Evolutionary conservation across 35 echinoderm and acorn worm genomes (phyloP).

Genomic region (Anneissia japonica): DNA sequence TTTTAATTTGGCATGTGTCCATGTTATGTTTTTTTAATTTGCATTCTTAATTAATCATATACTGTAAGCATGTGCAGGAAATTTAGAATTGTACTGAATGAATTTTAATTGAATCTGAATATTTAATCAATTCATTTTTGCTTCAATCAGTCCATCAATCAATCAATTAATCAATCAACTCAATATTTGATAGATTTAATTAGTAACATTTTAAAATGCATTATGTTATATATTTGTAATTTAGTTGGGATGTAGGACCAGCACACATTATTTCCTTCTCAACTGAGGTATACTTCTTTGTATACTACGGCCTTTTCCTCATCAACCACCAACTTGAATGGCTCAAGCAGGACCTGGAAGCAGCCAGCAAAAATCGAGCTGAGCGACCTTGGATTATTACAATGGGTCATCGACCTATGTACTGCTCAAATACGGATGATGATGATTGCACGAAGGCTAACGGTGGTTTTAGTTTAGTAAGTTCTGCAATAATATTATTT

Average conservation of each 20-base stretch:
- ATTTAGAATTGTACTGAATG: neutral
- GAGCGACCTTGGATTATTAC: constrained; percentile 76
- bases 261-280: constrained; percentile 78
- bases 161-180: no score
- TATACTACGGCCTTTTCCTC: constrained; percentile 19
- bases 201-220: neutral
- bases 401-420: constrained; percentile 70
- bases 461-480: constrained; percentile 31
- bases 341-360: constrained; percentile 53
- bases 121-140: neutral
- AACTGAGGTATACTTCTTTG: constrained; percentile 66
- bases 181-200: neutral
- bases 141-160: no score
- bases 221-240: no score
- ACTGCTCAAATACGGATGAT: constrained; percentile 49
- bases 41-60: no score
- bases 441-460: constrained; percentile 50
- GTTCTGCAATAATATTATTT: no score
- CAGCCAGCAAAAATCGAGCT: constrained; percentile 48
- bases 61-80: no score
- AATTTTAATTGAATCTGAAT: neutral
- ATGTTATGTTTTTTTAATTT: no score
- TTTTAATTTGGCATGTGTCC: no score
- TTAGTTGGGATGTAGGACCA: constrained; percentile 75
- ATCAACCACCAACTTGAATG: constrained; percentile 47